phyloP scores from a whole-genome alignment of 2,113 vertebrate species.

The Taurulus bubalis region DNA sequence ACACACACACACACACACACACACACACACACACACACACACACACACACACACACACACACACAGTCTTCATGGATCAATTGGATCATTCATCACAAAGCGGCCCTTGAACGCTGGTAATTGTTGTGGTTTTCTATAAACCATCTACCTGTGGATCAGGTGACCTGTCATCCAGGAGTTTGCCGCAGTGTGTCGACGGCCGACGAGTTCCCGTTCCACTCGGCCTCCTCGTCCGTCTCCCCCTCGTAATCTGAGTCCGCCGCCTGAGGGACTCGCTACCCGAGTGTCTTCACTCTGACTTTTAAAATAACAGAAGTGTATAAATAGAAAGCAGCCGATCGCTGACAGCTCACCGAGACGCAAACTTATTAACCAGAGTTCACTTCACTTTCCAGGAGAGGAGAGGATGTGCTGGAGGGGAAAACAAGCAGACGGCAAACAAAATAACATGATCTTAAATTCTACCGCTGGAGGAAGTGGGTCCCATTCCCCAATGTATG shows the following conservation, averaged over 20 bases:
- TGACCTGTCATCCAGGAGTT: constrained; percentile 53
- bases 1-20: too few relatives aligned
- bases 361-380: constrained; percentile 50
- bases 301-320: constrained; percentile 69
- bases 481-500: not conserved
- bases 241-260: constrained; percentile 60
- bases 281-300: too few relatives aligned
- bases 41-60: too few relatives aligned
- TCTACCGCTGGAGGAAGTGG: not conserved
- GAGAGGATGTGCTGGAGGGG: constrained; percentile 6
- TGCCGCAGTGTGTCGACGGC: constrained; percentile 59
- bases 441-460: not conserved
- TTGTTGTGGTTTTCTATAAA: constrained; percentile 14
- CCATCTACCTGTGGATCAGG: not conserved
- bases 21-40: too few relatives aligned
- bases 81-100: constrained; percentile 34
- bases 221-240: constrained; percentile 64
- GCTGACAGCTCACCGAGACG: constrained; percentile 54
- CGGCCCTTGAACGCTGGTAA: not conserved
- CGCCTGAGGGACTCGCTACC: constrained; percentile 58
- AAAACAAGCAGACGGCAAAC: not conserved
- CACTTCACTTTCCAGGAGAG: constrained; percentile 12
- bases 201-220: too few relatives aligned
- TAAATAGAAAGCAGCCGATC: constrained; percentile 66
- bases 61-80: not conserved